Conservation (phyloP, 2,113 vertebrate genomes). For the Corydoras sp. region DNA sequence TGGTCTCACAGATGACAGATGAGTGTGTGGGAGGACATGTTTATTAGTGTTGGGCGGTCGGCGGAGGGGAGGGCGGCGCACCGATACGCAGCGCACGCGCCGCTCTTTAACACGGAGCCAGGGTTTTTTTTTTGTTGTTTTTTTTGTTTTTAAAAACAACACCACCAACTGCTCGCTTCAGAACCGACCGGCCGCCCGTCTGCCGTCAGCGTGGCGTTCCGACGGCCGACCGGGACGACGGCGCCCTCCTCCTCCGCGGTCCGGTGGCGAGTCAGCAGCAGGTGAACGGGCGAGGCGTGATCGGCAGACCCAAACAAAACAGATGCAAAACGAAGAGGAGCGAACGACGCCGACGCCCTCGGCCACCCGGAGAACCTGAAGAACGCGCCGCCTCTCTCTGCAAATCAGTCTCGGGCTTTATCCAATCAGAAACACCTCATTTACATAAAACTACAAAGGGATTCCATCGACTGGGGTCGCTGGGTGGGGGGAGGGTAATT, state of each 20-base stretch:
- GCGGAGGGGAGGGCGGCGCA: conserved; percentile 13
- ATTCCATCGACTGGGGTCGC: no score
- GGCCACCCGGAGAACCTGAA: background rate
- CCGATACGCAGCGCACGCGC: conserved; percentile 3
- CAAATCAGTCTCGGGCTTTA: no score
- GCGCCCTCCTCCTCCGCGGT: background rate
- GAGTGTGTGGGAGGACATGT: conserved; percentile 8
- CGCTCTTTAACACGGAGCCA: background rate
- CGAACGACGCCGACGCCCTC: background rate
- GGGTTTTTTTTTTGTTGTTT: no score
- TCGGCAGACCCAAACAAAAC: background rate
- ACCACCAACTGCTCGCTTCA: conserved; percentile 27
- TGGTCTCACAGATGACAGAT: background rate
- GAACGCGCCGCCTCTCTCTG: no score
- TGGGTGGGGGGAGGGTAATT: no score
- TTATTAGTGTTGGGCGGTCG: conserved; percentile 24
- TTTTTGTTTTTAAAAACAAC: background rate
- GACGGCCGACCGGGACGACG: background rate
- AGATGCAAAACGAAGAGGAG: background rate
- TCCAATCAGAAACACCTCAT: no score
- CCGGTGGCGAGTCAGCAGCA: background rate
- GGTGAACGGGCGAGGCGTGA: background rate
- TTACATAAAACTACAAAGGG: no score
- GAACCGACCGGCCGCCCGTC: conserved; percentile 7
- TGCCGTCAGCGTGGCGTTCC: background rate